phyloP scores from a whole-genome alignment of 2,113 vertebrate species.

The Noctilio leporinus region DNA sequence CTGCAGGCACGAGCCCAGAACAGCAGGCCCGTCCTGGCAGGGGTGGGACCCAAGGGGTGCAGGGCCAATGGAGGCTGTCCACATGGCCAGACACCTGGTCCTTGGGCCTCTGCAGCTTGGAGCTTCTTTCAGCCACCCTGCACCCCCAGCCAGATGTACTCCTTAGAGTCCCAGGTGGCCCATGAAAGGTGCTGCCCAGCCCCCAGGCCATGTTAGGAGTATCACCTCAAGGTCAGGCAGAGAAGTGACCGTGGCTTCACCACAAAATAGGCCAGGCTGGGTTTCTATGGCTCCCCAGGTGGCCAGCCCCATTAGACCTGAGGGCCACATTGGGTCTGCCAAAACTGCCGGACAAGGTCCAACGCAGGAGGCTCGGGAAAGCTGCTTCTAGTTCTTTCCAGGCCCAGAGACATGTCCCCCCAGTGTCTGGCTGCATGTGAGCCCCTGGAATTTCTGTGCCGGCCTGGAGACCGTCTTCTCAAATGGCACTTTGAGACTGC shows the following conservation, averaged over 20 bases:
- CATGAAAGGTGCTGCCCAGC: slow-evolving; percentile 17
- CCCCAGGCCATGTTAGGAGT: neutral
- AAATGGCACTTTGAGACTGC: neutral
- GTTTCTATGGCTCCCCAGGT: slow-evolving; percentile 43
- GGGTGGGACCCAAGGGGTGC: neutral
- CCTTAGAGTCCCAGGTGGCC: neutral
- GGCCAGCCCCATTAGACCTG: slow-evolving; percentile 25
- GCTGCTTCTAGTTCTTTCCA: slow-evolving; percentile 33
- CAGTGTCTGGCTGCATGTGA: neutral
- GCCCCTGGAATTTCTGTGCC: neutral
- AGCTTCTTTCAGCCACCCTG: neutral
- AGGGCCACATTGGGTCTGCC: neutral
- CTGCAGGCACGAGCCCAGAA: slow-evolving; percentile 39
- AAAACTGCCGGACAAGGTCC: neutral
- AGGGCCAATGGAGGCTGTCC: slow-evolving; percentile 35
- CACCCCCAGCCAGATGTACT: slow-evolving; percentile 1
- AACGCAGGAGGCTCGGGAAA: neutral
- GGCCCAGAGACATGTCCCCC: neutral
- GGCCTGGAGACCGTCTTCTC: neutral
- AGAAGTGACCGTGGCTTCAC: neutral
- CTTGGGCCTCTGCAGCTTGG: neutral
- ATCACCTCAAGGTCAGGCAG: slow-evolving; percentile 35
- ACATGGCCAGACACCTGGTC: slow-evolving; percentile 11
- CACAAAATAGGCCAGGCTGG: neutral
- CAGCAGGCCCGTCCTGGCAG: slow-evolving; percentile 30